A percentile compares a stretch with the other conserved stretches of the same genome.
Conservation (phyloP, 30 jellyfish, hydroid and myxozoan genomes). For the Mastigias papua region DNA sequence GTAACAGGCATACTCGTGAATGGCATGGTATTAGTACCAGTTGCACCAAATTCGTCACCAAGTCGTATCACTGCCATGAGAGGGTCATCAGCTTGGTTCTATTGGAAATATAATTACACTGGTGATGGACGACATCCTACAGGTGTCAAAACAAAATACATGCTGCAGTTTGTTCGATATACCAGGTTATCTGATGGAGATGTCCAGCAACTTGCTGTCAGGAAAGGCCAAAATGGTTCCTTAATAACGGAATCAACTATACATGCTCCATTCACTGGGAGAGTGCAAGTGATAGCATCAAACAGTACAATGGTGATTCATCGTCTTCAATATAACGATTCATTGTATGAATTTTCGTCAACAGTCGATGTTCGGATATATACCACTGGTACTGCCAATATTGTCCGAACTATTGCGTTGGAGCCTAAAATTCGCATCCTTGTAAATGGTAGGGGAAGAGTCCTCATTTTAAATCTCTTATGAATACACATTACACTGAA, state of each 20-base stretch:
- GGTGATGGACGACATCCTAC: background rate
- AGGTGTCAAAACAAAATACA: background rate
- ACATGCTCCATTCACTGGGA: conserved; percentile 21
- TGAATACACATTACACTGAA: no score
- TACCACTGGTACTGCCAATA: background rate
- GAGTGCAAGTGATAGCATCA: conserved; percentile 18
- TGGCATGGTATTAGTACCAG: background rate
- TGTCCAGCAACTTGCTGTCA: conserved; percentile 1
- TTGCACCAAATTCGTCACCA: conserved; percentile 31
- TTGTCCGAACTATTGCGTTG: background rate
- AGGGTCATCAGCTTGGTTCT: conserved; percentile 36
- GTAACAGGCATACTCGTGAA: background rate
- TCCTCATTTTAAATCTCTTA: no score
- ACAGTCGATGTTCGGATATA: background rate
- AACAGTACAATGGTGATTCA: conserved; percentile 43
- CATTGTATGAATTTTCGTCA: background rate
- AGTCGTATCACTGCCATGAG: conserved; percentile 8
- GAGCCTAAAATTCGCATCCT: conserved; percentile 1
- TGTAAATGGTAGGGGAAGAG: conserved; percentile 34
- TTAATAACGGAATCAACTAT: background rate
- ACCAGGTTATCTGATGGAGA: background rate
- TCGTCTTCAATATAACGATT: conserved; percentile 12
- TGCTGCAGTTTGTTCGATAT: background rate
- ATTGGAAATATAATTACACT: conserved; percentile 33
- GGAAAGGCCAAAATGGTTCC: background rate